A percentile compares a stretch with the other conserved stretches of the same genome.
Conservation (phyloP, 2,113 vertebrate species). For the Antechinus stuartii region DNA sequence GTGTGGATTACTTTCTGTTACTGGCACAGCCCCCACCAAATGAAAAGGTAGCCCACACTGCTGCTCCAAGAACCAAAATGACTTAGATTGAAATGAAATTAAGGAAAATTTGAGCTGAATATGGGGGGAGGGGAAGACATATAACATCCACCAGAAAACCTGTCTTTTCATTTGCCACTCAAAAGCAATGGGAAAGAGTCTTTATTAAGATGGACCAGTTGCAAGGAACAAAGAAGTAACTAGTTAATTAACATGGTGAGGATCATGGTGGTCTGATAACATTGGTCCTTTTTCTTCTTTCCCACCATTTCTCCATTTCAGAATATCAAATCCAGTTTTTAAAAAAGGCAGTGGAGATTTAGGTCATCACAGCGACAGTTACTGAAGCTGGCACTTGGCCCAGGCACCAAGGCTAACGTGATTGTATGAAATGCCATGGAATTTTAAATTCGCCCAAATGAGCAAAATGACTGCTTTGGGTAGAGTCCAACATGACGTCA, state of each 20-base stretch:
- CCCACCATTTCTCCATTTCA: background rate
- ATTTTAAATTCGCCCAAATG: background rate
- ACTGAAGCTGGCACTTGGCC: background rate
- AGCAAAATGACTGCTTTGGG: background rate
- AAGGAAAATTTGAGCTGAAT: slow-evolving; percentile 7
- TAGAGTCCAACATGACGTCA: background rate
- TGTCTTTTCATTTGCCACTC: background rate
- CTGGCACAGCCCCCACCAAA: background rate
- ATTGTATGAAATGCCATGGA: background rate
- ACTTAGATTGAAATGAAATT: background rate
- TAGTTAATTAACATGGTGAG: background rate
- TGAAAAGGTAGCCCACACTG: background rate
- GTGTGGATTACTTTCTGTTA: background rate
- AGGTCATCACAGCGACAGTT: background rate
- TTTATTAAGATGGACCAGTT: background rate
- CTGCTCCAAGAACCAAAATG: background rate
- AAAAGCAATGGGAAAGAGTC: background rate
- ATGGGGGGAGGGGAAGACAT: background rate
- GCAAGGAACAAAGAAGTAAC: background rate
- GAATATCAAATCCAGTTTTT: background rate
- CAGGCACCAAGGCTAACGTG: slow-evolving; percentile 2
- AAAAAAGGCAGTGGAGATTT: background rate
- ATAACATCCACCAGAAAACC: background rate
- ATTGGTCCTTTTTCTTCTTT: background rate
- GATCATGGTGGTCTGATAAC: background rate